Evolutionary conservation across 2,888 invertebrate species (phyloP).

Genomic region (Tetanocera ferruginea): DNA sequence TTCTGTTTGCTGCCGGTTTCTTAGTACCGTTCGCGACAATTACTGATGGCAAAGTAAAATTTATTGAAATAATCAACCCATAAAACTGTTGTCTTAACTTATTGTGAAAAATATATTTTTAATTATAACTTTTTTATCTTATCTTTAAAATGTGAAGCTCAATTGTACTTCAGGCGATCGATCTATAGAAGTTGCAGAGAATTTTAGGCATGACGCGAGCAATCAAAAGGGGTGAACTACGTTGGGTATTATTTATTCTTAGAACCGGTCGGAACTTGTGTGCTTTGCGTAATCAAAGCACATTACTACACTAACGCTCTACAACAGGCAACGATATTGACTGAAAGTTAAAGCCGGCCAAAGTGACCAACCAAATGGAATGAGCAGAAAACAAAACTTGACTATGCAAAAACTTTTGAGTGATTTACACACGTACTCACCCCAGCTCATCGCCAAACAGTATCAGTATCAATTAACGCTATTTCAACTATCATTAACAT

Average conservation of each 20-base stretch:
- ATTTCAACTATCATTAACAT: not conserved
- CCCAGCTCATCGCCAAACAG: not conserved
- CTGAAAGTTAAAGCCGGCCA: not conserved
- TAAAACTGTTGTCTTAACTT: not conserved
- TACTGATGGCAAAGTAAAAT: constrained; percentile 40
- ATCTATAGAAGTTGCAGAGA: constrained; percentile 7
- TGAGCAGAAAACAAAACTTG: not conserved
- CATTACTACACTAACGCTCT: not conserved
- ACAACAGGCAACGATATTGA: not conserved
- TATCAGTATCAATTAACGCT: not conserved
- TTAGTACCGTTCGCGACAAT: constrained; percentile 18
- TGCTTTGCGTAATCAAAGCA: constrained; percentile 8
- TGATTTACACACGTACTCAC: constrained; percentile 2
- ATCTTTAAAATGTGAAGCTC: not conserved
- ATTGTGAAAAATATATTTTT: constrained; percentile 12
- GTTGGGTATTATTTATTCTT: not conserved
- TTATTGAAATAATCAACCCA: not conserved
- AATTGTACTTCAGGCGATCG: constrained; percentile 6
- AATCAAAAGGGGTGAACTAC: not conserved
- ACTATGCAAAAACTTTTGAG: constrained; percentile 2
- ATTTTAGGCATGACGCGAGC: not conserved
- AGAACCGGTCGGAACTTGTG: not conserved
- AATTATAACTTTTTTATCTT: constrained; percentile 26
- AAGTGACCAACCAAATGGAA: not conserved
- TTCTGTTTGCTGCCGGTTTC: not conserved